Percentiles rank a stretch among this genome's conserved stretches.
These are phyloP conservation scores for Strigamia maritima DNA, from an alignment of 2,888 invertebrate species.

Conservation along the genomic window DNA sequence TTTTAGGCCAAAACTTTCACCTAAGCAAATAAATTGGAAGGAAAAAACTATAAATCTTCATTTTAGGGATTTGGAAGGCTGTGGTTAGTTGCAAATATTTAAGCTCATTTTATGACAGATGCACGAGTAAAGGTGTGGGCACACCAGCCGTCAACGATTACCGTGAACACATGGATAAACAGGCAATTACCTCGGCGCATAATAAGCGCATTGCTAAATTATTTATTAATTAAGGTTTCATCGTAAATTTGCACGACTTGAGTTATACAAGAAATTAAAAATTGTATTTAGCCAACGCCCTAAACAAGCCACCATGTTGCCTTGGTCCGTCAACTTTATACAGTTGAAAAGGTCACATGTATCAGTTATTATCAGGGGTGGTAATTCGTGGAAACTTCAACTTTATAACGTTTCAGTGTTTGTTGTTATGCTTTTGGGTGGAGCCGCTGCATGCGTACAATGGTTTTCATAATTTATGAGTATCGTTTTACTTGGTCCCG, in stretches of 20 bases:
- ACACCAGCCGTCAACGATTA: conserved; percentile 23
- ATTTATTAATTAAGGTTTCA: conserved; percentile 19
- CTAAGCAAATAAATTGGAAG: conserved; percentile 19
- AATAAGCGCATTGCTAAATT: conserved; percentile 19
- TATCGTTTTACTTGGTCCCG: neutral
- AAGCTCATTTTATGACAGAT: conserved; percentile 19
- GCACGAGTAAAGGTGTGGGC: conserved; percentile 23
- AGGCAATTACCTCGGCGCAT: conserved; percentile 18
- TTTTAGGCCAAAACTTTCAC: conserved; percentile 17
- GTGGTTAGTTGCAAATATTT: conserved; percentile 23
- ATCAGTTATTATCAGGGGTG: neutral
- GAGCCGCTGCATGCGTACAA: neutral
- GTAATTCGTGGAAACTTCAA: neutral
- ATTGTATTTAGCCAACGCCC: conserved; percentile 6
- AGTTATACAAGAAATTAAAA: conserved; percentile 15
- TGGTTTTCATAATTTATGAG: neutral
- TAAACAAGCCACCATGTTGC: neutral
- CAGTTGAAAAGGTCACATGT: neutral
- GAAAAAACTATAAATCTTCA: conserved; percentile 15
- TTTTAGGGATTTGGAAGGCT: neutral
- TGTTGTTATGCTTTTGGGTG: neutral
- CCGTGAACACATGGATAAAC: conserved; percentile 23
- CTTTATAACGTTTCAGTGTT: neutral
- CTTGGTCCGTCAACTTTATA: neutral
- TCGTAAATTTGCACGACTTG: conserved; percentile 16